Percentiles rank a stretch among this genome's conserved stretches.
These are phyloP conservation scores for Phalloptychus januarius DNA, from an alignment of 2,797 vertebrate species.

Conservation along the genomic window DNA sequence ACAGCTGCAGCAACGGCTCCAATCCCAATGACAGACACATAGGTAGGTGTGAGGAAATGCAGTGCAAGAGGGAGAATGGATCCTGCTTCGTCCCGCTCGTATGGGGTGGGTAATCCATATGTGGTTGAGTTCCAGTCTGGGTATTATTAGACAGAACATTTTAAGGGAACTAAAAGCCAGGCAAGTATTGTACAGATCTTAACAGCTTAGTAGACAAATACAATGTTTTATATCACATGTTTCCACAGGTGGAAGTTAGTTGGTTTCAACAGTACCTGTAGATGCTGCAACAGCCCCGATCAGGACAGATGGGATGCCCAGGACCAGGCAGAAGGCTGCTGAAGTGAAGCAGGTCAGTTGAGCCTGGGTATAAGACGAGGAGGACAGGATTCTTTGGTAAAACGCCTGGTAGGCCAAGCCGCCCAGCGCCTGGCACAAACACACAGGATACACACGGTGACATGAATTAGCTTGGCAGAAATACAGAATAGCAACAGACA, in stretches of 20 bases:
- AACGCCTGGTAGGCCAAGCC: slow-evolving; percentile 78
- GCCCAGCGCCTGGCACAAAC: slow-evolving; percentile 70
- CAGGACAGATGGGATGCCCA: slow-evolving; percentile 76
- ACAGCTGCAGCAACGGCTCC: slow-evolving; percentile 78
- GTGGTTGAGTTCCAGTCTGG: slow-evolving; percentile 74
- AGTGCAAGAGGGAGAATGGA: slow-evolving; percentile 70
- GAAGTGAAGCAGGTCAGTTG: slow-evolving; percentile 77
- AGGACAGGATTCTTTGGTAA: slow-evolving; percentile 77
- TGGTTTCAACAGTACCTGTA: no score
- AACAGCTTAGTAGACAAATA: not conserved
- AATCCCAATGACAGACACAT: slow-evolving; percentile 67
- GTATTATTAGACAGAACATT: not conserved
- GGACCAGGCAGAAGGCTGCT: slow-evolving; percentile 73
- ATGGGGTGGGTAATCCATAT: slow-evolving; percentile 63
- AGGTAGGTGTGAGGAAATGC: slow-evolving; percentile 63
- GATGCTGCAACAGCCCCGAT: slow-evolving; percentile 77
- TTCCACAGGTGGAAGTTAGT: not conserved
- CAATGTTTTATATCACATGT: not conserved
- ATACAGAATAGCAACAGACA: slow-evolving; percentile 2
- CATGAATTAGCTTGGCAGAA: slow-evolving; percentile 18
- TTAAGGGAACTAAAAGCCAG: not conserved
- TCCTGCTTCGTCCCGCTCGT: slow-evolving; percentile 60
- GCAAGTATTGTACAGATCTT: not conserved
- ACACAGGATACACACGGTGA: slow-evolving; percentile 29
- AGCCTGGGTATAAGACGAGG: slow-evolving; percentile 76